phyloP scores from a whole-genome alignment of 2,113 vertebrate species.

The Corynorhinus townsendii region DNA sequence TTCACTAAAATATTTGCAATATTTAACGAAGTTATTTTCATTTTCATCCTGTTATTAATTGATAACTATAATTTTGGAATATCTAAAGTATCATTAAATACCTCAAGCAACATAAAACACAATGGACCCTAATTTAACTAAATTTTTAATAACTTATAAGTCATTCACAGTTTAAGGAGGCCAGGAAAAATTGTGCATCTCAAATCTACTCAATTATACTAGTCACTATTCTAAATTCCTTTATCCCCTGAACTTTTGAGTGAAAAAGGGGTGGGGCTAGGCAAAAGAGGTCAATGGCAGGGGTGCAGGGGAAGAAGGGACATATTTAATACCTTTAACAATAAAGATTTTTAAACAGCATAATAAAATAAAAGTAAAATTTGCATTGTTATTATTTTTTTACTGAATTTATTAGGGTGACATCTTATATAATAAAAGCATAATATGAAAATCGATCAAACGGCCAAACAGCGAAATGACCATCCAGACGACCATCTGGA shows the following conservation, averaged over 20 bases:
- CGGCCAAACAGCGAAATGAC: too few relatives aligned
- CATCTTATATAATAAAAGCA: not conserved
- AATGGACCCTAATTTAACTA: not conserved
- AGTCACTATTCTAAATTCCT: not conserved
- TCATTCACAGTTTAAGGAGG: not conserved
- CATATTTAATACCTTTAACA: too few relatives aligned
- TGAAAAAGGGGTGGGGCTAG: too few relatives aligned
- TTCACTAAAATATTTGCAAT: not conserved
- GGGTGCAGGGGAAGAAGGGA: too few relatives aligned
- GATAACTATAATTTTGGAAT: not conserved
- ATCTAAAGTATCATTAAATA: not conserved
- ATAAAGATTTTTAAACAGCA: too few relatives aligned
- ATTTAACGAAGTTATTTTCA: not conserved
- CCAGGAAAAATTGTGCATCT: not conserved
- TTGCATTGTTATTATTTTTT: not conserved
- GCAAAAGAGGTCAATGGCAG: too few relatives aligned
- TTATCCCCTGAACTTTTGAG: not conserved
- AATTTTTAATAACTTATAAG: not conserved
- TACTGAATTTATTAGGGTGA: not conserved
- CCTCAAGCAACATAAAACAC: not conserved
- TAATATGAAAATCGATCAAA: too few relatives aligned
- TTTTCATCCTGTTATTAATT: not conserved
- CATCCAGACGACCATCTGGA: too few relatives aligned
- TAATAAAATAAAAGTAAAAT: not conserved
- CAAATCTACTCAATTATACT: not conserved